A percentile compares a stretch with the other conserved stretches of the same genome.
Conservation (phyloP, 2,888 invertebrate species). For the Charanyca ferruginea region DNA sequence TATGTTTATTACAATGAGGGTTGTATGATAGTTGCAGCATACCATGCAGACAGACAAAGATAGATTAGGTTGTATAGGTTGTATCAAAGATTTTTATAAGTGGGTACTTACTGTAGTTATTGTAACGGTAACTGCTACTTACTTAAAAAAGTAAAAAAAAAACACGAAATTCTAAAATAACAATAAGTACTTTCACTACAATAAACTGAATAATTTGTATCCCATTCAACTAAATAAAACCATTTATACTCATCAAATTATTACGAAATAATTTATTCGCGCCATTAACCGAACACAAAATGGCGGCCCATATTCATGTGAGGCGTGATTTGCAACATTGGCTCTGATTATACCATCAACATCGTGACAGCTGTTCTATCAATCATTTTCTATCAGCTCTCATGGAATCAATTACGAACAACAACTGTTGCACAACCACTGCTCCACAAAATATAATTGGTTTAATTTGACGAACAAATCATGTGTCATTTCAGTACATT, state of each 20-base stretch:
- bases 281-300: slow-evolving; percentile 61
- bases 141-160: background rate
- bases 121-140: background rate
- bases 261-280: slow-evolving; percentile 57
- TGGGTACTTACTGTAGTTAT: no score
- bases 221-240: slow-evolving; percentile 48
- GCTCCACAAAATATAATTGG: slow-evolving; percentile 65
- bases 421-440: slow-evolving; percentile 61
- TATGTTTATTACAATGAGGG: no score
- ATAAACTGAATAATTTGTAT: slow-evolving; percentile 23
- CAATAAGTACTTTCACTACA: background rate
- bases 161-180: background rate
- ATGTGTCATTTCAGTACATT: slow-evolving; percentile 51
- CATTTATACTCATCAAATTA: slow-evolving; percentile 57
- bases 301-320: slow-evolving; percentile 57
- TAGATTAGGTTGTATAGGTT: no score
- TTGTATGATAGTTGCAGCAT: no score
- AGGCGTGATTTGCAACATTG: slow-evolving; percentile 63
- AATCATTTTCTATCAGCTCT: slow-evolving; percentile 65
- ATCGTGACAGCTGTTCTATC: slow-evolving; percentile 64
- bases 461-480: slow-evolving; percentile 53
- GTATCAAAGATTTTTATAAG: no score
- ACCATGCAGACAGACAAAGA: no score
- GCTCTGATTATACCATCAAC: slow-evolving; percentile 65
- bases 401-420: slow-evolving; percentile 64